phyloP scores from a whole-genome alignment of 2,113 vertebrate species.

The Acinonyx jubatus region DNA sequence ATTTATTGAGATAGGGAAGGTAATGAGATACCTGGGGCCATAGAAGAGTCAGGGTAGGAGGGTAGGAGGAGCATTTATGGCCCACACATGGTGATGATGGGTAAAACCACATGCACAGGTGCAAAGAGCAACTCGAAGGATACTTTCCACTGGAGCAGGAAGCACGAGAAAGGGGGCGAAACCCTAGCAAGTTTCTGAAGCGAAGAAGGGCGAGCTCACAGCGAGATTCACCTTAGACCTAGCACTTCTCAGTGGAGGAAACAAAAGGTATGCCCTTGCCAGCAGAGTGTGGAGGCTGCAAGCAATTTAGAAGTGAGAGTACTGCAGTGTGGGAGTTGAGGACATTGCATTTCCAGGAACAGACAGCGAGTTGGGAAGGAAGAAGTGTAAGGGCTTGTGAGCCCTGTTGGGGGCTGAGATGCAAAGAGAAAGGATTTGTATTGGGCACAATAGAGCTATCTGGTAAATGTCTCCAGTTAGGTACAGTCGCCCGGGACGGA shows the following conservation, averaged over 20 bases:
- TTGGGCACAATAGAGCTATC: accelerated
- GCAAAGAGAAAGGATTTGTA: not conserved
- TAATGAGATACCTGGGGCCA: not conserved
- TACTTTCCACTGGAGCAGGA: not conserved
- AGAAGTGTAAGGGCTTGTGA: not conserved
- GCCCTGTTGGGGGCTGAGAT: not conserved
- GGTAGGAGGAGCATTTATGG: not conserved
- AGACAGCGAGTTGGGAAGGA: not conserved
- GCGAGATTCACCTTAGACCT: not conserved
- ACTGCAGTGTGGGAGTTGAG: accelerated
- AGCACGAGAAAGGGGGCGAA: not conserved
- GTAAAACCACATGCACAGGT: not conserved
- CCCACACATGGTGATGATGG: accelerated
- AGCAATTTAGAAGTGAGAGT: not conserved
- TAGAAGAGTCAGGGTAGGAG: not conserved
- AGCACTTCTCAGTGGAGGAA: not conserved
- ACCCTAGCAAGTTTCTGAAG: not conserved
- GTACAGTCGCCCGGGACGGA: not conserved
- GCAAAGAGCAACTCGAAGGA: not conserved
- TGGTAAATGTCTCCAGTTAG: not conserved
- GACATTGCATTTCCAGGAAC: not conserved
- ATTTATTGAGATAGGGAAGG: not conserved
- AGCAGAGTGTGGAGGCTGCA: not conserved
- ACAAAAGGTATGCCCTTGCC: not conserved
- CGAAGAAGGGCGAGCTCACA: not conserved